Evolutionary conservation across 2,888 invertebrate genomes (phyloP).

Genomic region (Campaea margaritaria): DNA sequence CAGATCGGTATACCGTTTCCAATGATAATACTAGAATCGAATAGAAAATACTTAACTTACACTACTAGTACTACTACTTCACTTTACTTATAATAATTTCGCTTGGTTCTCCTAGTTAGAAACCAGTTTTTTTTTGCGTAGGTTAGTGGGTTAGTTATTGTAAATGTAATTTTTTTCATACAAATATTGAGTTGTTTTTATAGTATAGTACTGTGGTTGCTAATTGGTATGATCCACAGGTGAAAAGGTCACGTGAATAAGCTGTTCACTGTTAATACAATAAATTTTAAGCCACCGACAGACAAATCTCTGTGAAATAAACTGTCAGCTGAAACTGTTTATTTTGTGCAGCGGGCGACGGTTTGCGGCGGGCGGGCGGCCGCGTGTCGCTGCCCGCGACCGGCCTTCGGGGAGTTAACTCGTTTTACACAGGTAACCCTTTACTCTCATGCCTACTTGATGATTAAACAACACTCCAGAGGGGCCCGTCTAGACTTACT

Average conservation of each 20-base stretch:
- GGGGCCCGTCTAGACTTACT: slow-evolving; percentile 21
- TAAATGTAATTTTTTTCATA: too few relatives aligned
- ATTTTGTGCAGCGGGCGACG: slow-evolving; percentile 23
- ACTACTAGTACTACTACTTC: too few relatives aligned
- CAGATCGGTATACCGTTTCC: too few relatives aligned
- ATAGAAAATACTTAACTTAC: too few relatives aligned
- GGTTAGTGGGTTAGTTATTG: too few relatives aligned
- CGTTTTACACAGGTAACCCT: slow-evolving; percentile 24
- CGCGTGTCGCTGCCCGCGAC: background rate
- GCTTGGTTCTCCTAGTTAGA: too few relatives aligned
- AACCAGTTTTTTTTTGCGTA: too few relatives aligned
- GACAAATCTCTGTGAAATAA: slow-evolving; percentile 38
- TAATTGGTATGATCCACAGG: too few relatives aligned
- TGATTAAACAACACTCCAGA: slow-evolving; percentile 18
- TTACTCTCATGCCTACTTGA: slow-evolving; percentile 19
- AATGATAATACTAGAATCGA: too few relatives aligned
- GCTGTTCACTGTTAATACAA: background rate
- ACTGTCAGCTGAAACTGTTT: slow-evolving; percentile 31
- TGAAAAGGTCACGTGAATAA: too few relatives aligned
- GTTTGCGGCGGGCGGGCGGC: slow-evolving; percentile 28
- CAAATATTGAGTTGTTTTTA: background rate
- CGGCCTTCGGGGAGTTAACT: slow-evolving; percentile 23
- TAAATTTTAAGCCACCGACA: background rate
- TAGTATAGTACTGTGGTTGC: too few relatives aligned
- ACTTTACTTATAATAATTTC: too few relatives aligned